phyloP scores from a whole-genome alignment of 2,797 vertebrate genomes.

The Podarcis siculus region DNA sequence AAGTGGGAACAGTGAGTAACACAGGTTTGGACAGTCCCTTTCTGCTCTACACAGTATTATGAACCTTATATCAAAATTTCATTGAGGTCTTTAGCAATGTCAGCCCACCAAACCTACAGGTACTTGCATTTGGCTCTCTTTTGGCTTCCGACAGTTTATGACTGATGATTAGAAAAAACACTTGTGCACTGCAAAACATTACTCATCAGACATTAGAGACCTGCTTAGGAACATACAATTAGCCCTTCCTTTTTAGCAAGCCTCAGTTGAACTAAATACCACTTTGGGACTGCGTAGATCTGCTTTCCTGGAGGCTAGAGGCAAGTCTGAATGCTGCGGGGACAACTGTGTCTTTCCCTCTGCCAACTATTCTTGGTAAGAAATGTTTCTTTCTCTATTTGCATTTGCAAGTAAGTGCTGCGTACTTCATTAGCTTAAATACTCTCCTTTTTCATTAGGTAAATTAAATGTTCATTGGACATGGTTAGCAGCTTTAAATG shows the following conservation, averaged over 20 bases:
- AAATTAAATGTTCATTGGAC: conserved; percentile 12
- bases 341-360: background rate
- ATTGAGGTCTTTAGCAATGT: background rate
- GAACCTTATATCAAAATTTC: background rate
- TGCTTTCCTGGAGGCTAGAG: background rate
- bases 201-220: background rate
- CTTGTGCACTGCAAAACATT: background rate
- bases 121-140: background rate
- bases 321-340: background rate
- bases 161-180: background rate
- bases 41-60: background rate
- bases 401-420: background rate
- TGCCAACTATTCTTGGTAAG: background rate
- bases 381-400: background rate
- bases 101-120: background rate
- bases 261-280: background rate
- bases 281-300: background rate
- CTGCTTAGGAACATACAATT: background rate
- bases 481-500: background rate
- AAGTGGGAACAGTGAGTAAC: background rate
- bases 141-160: background rate
- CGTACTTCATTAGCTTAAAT: conserved; percentile 28
- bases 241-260: background rate
- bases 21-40: background rate
- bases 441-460: background rate